Base-by-base conservation (phyloP, 2,797 vertebrate species). In the Pipistrellus kuhlii region DNA sequence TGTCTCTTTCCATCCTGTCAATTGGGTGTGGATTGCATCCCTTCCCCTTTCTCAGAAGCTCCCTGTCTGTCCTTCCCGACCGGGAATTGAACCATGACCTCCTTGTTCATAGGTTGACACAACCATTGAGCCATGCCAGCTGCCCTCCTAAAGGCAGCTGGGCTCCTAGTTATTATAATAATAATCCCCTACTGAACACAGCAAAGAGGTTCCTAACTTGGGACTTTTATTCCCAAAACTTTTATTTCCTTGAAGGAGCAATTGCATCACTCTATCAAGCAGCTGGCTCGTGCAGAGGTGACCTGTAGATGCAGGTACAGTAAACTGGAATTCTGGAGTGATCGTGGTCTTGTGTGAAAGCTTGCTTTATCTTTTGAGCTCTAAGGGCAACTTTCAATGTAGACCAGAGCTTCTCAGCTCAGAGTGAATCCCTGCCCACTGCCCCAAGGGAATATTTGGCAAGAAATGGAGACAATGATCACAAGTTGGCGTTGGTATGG, bases 1-100 rank as follows among this genome's bases (percentile, higher is more conserved):
- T 17, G 90, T 80, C 21, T 90, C 75, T 95, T 94, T 81, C 80
- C 27, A 5, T 89, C 89, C 75, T 94, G 53, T 97, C 90, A 87
- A 91, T 68, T 6, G 0, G 89, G 46, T 46, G 23, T 48, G 81
- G 89, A 94, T 44, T 44, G 44, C 10, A 44, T 44, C 44, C 44
- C 44, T 44, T 44, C 44, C 44, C 44, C 44, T 44, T 44, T 10
- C 44, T 44, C 44, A 44, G 44, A 44, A 44, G 44, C 44, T 44
- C 44, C 44, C 44, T 44, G 44, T 44, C 44, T 44, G 44, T 2
- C 10, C 44, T 44, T 44, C 44, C 10, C 44, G 10, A 44, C 44
- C 10, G 10, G 44, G 44, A 44, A 44, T 44, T 44, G 44, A 44
- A 44, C 44, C 44, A 41, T 6, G 38, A 41, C 38, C 38, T 41